A percentile compares a stretch with the other conserved stretches of the same genome.
Evolutionary conservation across 2,113 vertebrate genomes (phyloP).

Genomic region (Phylloscopus trochilus): DNA sequence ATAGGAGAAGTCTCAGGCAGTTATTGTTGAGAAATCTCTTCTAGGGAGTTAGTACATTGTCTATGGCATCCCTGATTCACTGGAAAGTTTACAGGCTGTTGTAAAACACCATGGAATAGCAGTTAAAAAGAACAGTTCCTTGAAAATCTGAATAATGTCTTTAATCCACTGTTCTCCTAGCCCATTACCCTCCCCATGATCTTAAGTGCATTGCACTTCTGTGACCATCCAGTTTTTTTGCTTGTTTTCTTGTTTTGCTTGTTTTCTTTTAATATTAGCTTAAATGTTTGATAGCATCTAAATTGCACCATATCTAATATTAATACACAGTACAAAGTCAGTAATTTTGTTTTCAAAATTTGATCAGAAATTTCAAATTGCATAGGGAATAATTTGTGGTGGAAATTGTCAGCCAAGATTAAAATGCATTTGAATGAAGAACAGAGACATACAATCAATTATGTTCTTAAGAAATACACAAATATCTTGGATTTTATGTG

Average conservation of each 20-base stretch:
- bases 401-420: not conserved
- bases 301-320: not conserved
- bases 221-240: not conserved
- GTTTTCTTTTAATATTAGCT: not conserved
- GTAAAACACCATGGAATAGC: not conserved
- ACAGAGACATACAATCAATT: not conserved
- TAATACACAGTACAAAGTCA: not conserved
- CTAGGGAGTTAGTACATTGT: not conserved
- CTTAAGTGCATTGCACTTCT: not conserved
- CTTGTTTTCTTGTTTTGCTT: not conserved
- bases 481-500: not conserved
- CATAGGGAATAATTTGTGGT: not conserved
- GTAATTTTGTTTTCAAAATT: not conserved
- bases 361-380: not conserved
- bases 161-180: not conserved
- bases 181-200: not conserved
- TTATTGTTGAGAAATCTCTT: rapidly evolving
- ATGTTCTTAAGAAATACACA: not conserved
- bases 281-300: not conserved
- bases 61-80: not conserved
- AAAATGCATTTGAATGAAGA: not conserved
- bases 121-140: not conserved
- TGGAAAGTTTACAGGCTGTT: not conserved
- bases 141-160: not conserved
- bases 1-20: not conserved